Evolutionary conservation across 92 coral and sea anemone species (phyloP).

Genomic region (Anthopleura xanthogrammica): DNA sequence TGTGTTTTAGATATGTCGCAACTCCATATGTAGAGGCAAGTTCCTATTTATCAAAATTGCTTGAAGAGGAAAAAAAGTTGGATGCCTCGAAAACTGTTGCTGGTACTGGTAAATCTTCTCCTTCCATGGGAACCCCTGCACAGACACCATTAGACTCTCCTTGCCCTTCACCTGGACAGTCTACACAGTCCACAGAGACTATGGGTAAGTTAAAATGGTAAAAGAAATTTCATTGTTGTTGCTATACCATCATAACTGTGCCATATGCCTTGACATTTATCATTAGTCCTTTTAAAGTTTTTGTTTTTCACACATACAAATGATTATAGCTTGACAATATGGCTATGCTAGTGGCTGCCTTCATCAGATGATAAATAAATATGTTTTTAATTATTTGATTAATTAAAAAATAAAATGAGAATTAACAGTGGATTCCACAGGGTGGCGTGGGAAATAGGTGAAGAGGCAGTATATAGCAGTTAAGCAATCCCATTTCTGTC

Average conservation of each 20-base stretch:
- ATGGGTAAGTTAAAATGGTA: neutral
- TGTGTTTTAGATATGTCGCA: conserved; percentile 52
- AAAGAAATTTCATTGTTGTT: neutral
- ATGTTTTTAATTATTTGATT: too few species aligned
- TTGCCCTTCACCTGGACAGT: conserved; percentile 36
- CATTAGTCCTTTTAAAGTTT: too few species aligned
- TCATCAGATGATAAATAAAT: too few species aligned
- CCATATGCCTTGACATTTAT: too few species aligned
- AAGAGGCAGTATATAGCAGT: neutral
- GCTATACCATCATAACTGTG: too few species aligned
- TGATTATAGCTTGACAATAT: too few species aligned
- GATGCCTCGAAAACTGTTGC: conserved; percentile 44
- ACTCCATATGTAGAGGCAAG: conserved; percentile 54
- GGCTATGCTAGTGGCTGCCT: too few species aligned
- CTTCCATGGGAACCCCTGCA: neutral
- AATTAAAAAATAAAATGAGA: too few species aligned
- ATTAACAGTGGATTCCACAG: too few species aligned
- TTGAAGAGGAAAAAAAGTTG: conserved; percentile 56
- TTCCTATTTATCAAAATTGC: conserved; percentile 40
- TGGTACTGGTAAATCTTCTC: neutral
- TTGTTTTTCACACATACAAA: too few species aligned
- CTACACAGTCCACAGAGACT: conserved; percentile 1
- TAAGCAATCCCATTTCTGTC: too few species aligned
- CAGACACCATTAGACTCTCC: conserved; percentile 10
- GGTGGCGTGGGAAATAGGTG: too few species aligned